A percentile compares a stretch with the other conserved stretches of the same genome.
phyloP scores from a whole-genome alignment of 35 echinoderm and acorn worm species.

The Ophioderma brevispina region DNA sequence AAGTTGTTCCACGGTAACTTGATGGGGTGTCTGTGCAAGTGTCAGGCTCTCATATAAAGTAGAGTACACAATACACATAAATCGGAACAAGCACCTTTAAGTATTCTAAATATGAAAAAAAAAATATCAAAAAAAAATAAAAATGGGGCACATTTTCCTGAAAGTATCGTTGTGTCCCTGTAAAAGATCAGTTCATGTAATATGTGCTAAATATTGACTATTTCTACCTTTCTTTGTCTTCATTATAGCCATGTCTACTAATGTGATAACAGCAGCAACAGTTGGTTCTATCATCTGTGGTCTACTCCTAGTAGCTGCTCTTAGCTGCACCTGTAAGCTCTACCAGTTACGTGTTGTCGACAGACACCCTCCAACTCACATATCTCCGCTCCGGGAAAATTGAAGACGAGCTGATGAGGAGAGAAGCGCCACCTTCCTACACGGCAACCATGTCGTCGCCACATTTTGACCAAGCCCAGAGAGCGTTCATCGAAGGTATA shows the following conservation, averaged over 20 bases:
- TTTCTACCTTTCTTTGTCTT: too few species aligned
- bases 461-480: constrained; percentile 74
- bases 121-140: too few species aligned
- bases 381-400: constrained; percentile 67
- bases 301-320: constrained; percentile 83
- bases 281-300: constrained; percentile 97
- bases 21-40: too few species aligned
- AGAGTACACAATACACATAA: too few species aligned
- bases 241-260: constrained; percentile 73
- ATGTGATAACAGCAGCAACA: constrained; percentile 90
- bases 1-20: too few species aligned
- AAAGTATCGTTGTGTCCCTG: too few species aligned
- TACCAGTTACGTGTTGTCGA: constrained; percentile 71
- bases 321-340: constrained; percentile 98
- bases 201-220: too few species aligned
- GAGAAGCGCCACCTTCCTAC: constrained; percentile 92
- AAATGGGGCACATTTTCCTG: too few species aligned
- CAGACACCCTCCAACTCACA: constrained; percentile 56
- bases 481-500: constrained; percentile 83
- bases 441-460: constrained; percentile 93
- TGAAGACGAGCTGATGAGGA: constrained; percentile 60
- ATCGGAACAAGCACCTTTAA: too few species aligned
- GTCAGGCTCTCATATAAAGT: too few species aligned
- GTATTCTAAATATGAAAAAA: too few species aligned
- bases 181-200: too few species aligned